These are phyloP conservation scores for Isaurus tuberculatus DNA, from an alignment of 92 coral and sea anemone species.

Conservation along the genomic window DNA sequence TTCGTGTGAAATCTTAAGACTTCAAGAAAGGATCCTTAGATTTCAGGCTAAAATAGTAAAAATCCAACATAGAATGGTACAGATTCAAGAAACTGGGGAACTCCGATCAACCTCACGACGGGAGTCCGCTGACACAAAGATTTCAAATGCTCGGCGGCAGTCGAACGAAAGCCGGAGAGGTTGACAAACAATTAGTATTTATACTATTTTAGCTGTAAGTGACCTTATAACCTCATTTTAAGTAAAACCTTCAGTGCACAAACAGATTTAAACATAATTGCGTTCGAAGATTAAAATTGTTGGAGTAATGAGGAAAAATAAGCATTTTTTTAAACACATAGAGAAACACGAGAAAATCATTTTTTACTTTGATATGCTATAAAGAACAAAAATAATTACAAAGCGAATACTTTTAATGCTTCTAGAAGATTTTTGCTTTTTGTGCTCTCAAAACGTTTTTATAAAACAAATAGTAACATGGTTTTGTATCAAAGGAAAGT, in stretches of 20 bases:
- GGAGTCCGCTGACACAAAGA: slow-evolving; percentile 34
- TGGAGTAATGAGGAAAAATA: too few species aligned
- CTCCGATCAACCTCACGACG: slow-evolving; percentile 38
- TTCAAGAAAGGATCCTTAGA: slow-evolving; percentile 93
- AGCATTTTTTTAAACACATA: too few species aligned
- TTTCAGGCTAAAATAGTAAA: slow-evolving; percentile 97
- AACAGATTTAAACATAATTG: background rate
- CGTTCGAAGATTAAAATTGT: background rate
- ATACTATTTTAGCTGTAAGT: background rate
- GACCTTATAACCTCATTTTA: background rate
- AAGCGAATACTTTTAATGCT: background rate
- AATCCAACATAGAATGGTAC: slow-evolving; percentile 90
- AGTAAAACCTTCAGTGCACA: background rate
- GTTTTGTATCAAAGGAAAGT: slow-evolving; percentile 10
- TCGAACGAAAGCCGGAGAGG: slow-evolving; percentile 33
- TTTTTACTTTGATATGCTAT: background rate
- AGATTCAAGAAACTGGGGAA: slow-evolving; percentile 83
- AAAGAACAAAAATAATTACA: background rate
- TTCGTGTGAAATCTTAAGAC: slow-evolving; percentile 83
- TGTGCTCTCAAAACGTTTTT: slow-evolving; percentile 23
- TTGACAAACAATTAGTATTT: background rate
- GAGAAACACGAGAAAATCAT: background rate
- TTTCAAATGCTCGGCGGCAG: slow-evolving; percentile 26
- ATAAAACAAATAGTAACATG: slow-evolving; percentile 27
- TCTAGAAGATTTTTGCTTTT: background rate